Percentiles rank a stretch among this genome's conserved stretches.
These are phyloP conservation scores for Eupithecia abbreviata DNA, from an alignment of 2,888 invertebrate genomes.

Conservation along the genomic window DNA sequence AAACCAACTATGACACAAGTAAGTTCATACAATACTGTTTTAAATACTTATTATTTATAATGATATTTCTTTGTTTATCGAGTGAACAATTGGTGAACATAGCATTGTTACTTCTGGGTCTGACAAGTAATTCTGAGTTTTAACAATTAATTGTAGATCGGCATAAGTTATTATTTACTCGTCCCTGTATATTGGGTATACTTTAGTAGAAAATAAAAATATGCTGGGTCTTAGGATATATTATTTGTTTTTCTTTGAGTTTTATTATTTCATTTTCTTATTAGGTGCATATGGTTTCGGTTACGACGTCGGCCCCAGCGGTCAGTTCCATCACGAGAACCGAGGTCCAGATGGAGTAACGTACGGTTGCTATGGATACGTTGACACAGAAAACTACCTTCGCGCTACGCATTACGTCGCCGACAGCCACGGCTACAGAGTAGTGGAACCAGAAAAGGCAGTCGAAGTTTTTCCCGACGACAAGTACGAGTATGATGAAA, in stretches of 20 bases:
- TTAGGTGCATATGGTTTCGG: conserved; percentile 90
- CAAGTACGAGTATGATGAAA: conserved; percentile 73
- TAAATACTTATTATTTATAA: too few species aligned
- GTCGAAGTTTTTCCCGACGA: conserved; percentile 86
- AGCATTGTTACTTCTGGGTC: too few species aligned
- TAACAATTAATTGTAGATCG: too few species aligned
- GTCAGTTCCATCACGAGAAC: conserved; percentile 91
- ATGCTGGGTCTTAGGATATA: too few species aligned
- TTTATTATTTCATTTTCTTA: conserved; percentile 38
- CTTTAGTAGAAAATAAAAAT: too few species aligned
- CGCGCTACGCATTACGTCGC: conserved; percentile 90
- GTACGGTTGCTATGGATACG: conserved; percentile 91
- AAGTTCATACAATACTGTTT: conserved; percentile 61
- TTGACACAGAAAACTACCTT: conserved; percentile 86
- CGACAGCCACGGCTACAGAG: conserved; percentile 90
- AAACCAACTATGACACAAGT: conserved; percentile 90
- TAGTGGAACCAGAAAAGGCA: conserved; percentile 87
- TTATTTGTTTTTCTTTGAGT: too few species aligned
- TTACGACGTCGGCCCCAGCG: conserved; percentile 89
- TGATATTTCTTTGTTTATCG: too few species aligned
- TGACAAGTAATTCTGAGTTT: too few species aligned
- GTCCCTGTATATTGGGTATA: too few species aligned
- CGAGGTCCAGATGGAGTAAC: conserved; percentile 90
- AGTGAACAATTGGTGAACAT: too few species aligned
- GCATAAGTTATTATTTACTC: too few species aligned